Evolutionary conservation across 2,888 invertebrate species (phyloP), one percentile per base, ranked within the genome.

Genomic region (Ectemnius lituratus): DNA sequence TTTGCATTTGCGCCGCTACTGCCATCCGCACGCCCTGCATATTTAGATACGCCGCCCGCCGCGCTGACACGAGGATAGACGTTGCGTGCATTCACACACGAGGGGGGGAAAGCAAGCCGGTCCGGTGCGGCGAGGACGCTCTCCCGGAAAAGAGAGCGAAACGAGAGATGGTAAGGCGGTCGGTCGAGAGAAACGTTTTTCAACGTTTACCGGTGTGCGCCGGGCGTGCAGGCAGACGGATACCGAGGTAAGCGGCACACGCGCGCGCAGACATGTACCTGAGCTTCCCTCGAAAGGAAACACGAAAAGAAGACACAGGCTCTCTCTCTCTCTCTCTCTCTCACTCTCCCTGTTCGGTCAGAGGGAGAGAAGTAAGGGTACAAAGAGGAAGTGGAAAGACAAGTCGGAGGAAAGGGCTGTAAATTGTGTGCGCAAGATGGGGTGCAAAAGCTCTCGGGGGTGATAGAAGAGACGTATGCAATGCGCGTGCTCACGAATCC

Each of bases 371-470:
- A 61, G 58, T 45, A 58, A 45, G 49, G 5, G 60, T 18, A 37
- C 20, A 47, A 8, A 61, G 59, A 37, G 60, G 58, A 56, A 49
- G 61, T 60, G 59, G 46, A 52, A 58, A 63, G 67, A 49, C 49
- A 68, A 28, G 62, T 47, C 49, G 45, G 59, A 56, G 56, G 23
- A 62, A 49, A 60, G 45, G 28, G 75, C 60, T 75, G 78, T 78
- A 75, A 80, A 79, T 84, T 82, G 78, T 82, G 73, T 69, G 76
- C 64, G 68, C 73, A 78, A 75, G 80, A 79, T 71, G 77, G 79
- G 74, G 73, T 74, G 76, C 76, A 23, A 73, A 69, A 76, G 78
- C 73, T 79, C 67, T 58, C 66, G 65, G 47, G 66, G 37, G 23
- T 71, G 80, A 73, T 74, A 78, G 72, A 69, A 62, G 49, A 56